Conservation (phyloP, 2,797 vertebrate genomes). For the Malurus leucopterus region DNA sequence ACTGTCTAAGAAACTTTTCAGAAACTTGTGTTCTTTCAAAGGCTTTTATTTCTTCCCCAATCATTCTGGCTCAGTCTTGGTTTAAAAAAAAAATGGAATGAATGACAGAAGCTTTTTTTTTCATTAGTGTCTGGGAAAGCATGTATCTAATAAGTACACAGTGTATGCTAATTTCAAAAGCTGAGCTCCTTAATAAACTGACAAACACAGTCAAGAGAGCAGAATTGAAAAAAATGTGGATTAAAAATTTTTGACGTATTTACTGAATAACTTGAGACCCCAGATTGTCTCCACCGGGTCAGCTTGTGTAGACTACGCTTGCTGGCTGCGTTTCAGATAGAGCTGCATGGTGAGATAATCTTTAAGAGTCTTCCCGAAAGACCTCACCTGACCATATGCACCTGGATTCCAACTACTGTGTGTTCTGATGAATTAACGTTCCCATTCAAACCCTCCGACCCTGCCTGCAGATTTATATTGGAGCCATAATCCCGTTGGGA, state of each 20-base stretch:
- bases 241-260: not conserved
- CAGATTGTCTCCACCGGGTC: not conserved
- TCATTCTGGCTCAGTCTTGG: not conserved
- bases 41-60: not conserved
- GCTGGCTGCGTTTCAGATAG: not conserved
- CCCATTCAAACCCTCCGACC: not conserved
- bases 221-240: not conserved
- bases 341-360: not conserved
- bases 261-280: not conserved
- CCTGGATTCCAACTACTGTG: not conserved
- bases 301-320: not conserved
- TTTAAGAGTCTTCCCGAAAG: not conserved
- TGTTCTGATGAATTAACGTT: not conserved
- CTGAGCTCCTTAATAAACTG: not conserved
- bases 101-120: not conserved
- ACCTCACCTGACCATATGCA: not conserved
- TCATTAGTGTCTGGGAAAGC: not conserved
- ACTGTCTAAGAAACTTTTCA: not conserved
- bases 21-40: not conserved
- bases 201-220: not conserved
- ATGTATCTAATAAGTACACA: not conserved
- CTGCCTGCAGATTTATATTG: conserved; percentile 88
- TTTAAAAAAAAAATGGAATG: not conserved
- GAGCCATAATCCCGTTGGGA: conserved; percentile 93
- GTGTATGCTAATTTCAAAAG: not conserved